phyloP scores from a whole-genome alignment of 2,888 invertebrate species.

The Cepaea hortensis region DNA sequence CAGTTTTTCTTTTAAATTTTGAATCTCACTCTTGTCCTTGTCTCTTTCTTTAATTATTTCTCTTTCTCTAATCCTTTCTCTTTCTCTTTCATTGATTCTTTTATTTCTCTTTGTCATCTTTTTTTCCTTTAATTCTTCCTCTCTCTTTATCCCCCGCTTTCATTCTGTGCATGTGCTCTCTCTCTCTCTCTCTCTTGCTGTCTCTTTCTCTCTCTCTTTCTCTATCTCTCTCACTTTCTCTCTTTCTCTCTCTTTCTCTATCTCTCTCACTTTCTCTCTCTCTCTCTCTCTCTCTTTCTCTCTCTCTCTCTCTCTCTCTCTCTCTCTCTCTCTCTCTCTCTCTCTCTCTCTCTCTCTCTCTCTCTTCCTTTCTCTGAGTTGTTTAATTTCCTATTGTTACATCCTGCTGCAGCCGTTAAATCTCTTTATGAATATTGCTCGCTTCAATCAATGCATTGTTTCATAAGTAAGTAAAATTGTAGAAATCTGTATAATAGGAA shows the following conservation, averaged over 20 bases:
- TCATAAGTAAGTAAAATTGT: no score
- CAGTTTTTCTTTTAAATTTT: background rate
- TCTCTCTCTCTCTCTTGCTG: no score
- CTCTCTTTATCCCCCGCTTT: background rate
- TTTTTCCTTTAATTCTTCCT: background rate
- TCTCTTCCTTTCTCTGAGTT: no score
- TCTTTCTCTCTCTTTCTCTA: no score
- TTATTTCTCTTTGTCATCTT: background rate
- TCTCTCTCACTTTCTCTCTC: no score
- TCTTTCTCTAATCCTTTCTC: constrained; percentile 6
- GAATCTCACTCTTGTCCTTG: background rate
- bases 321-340: background rate
- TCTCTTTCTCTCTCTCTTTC: no score
- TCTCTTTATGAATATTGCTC: no score
- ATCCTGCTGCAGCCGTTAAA: no score
- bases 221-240: no score
- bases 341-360: background rate
- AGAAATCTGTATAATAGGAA: no score
- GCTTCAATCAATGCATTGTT: no score
- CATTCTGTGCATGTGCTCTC: background rate
- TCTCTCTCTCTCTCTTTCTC: background rate
- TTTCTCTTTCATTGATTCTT: background rate
- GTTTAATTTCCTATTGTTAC: no score
- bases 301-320: constrained; percentile 9
- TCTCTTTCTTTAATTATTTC: background rate